phyloP scores from a whole-genome alignment of 2,888 invertebrate genomes.

The Augochlorella aurata region DNA sequence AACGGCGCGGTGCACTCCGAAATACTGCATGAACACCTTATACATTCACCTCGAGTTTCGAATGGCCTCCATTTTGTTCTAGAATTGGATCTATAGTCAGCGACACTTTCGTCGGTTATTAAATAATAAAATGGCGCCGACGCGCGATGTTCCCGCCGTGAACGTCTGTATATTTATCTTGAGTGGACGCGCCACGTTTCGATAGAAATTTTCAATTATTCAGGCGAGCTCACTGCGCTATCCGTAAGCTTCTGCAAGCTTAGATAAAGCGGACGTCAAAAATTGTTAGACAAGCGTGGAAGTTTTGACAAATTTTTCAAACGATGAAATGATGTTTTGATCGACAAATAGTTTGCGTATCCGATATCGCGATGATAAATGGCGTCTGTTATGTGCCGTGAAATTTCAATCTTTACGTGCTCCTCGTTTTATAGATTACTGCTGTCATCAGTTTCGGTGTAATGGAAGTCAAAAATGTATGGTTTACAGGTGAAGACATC shows the following conservation, averaged over 20 bases:
- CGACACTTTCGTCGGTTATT: slow-evolving; percentile 18
- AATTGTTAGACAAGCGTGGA: neutral
- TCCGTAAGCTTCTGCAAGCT: neutral
- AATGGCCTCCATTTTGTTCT: neutral
- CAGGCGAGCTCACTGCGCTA: neutral
- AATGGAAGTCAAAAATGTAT: neutral
- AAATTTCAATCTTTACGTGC: neutral
- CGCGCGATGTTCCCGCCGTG: neutral
- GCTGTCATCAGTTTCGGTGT: neutral
- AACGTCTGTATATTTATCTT: neutral
- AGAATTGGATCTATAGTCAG: slow-evolving; percentile 18
- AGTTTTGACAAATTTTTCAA: neutral
- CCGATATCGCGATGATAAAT: neutral
- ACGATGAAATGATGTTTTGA: neutral
- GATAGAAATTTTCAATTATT: neutral
- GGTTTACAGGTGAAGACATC: neutral
- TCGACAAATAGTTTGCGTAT: neutral
- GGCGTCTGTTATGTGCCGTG: neutral
- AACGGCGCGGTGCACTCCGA: slow-evolving; percentile 41
- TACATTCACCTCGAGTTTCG: slow-evolving; percentile 19
- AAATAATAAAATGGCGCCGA: slow-evolving; percentile 10
- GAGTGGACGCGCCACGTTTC: neutral
- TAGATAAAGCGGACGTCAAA: neutral
- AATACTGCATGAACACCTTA: slow-evolving; percentile 43
- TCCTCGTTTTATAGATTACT: neutral